Conservation (phyloP, 2,888 invertebrate species). For the Polyommatus iphigenia region DNA sequence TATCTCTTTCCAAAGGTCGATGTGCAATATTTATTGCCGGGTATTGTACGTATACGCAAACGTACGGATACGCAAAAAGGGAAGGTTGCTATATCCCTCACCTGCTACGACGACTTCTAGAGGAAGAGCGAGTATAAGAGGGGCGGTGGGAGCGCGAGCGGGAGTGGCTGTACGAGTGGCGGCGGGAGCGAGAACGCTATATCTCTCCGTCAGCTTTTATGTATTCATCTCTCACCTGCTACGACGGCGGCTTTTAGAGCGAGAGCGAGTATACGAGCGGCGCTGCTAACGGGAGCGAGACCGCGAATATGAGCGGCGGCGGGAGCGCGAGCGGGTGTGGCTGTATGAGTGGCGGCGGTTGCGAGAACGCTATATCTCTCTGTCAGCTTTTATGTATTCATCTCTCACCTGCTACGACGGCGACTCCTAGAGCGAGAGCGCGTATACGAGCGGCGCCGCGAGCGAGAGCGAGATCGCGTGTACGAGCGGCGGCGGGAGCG, state of each 20-base stretch:
- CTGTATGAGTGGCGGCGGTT: constrained; percentile 54
- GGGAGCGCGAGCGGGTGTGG: constrained; percentile 58
- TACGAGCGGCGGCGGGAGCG: constrained; percentile 56
- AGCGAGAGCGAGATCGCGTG: constrained; percentile 47
- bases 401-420: no score
- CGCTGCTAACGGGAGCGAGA: constrained; percentile 48
- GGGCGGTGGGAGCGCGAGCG: constrained; percentile 59
- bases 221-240: no score
- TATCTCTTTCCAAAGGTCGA: no score
- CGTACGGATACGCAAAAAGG: constrained; percentile 35
- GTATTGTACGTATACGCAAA: no score
- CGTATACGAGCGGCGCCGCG: neutral
- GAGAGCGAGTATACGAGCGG: constrained; percentile 44
- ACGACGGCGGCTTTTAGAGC: constrained; percentile 44
- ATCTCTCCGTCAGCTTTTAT: constrained; percentile 78
- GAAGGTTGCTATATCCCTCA: constrained; percentile 42
- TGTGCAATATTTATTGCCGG: no score
- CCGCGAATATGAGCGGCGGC: constrained; percentile 49
- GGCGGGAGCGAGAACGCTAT: constrained; percentile 64
- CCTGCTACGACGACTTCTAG: constrained; percentile 49
- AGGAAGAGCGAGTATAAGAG: constrained; percentile 46
- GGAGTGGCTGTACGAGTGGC: constrained; percentile 51
- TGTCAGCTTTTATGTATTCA: constrained; percentile 61
- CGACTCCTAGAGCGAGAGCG: constrained; percentile 39
- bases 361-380: constrained; percentile 74